These are phyloP conservation scores for Patella ulyssiponensis DNA, from an alignment of 2,888 invertebrate species.

Conservation along the genomic window DNA sequence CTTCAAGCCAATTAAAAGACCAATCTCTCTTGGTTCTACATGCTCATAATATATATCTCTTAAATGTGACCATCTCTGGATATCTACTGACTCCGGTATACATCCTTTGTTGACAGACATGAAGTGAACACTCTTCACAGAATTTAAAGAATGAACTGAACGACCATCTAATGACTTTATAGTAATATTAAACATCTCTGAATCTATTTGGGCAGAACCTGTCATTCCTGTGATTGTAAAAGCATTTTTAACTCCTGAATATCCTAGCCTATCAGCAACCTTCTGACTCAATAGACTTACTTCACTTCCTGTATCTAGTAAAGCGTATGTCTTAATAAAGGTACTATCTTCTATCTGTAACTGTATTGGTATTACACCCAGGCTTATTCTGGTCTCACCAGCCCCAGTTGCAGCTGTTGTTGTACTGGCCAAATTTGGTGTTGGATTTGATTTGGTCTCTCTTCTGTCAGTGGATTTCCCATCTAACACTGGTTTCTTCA, in stretches of 20 bases:
- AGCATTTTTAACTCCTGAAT: background rate
- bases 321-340: background rate
- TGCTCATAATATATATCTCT: background rate
- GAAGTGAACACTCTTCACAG: background rate
- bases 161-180: background rate
- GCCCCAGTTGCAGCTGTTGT: background rate
- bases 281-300: background rate
- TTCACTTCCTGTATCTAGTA: background rate
- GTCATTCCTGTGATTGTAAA: background rate
- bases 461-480: background rate
- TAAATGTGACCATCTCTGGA: background rate
- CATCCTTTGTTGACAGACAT: background rate
- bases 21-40: background rate
- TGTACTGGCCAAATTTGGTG: background rate
- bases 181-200: background rate
- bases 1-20: background rate
- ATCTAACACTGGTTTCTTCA: background rate
- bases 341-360: background rate
- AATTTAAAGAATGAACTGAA: background rate
- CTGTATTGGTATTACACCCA: background rate
- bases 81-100: background rate
- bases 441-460: background rate
- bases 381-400: background rate
- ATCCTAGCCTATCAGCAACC: background rate
- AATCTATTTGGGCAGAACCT: background rate